A percentile compares a stretch with the other conserved stretches of the same genome.
Conservation (phyloP, 2,797 vertebrate genomes). For the Spinibarbus caldwelli region DNA sequence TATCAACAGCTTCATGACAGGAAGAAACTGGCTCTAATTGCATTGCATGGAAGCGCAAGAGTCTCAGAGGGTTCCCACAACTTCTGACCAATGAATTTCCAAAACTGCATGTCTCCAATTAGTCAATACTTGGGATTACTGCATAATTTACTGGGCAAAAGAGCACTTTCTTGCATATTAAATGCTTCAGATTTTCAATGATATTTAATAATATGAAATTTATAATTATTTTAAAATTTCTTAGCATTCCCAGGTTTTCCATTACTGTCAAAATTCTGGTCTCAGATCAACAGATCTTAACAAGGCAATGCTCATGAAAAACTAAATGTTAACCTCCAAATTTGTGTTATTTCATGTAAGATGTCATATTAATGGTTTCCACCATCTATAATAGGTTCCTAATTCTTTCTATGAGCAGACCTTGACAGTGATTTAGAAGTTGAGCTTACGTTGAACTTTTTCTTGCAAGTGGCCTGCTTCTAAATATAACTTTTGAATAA, state of each 20-base stretch:
- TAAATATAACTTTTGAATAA: conserved; percentile 19
- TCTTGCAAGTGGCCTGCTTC: background rate
- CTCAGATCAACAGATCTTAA: background rate
- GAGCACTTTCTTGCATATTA: background rate
- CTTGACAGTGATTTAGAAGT: background rate
- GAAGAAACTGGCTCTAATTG: background rate
- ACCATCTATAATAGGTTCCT: background rate
- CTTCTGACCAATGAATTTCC: background rate
- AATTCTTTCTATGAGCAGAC: background rate
- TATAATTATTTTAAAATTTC: no score
- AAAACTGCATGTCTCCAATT: background rate
- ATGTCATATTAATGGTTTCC: background rate
- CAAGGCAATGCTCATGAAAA: no score
- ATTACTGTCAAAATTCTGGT: background rate
- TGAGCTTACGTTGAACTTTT: background rate
- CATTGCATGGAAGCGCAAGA: background rate
- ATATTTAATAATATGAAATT: background rate
- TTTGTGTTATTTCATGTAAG: background rate
- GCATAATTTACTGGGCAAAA: background rate
- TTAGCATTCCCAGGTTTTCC: background rate
- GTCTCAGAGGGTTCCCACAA: background rate
- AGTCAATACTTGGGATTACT: background rate
- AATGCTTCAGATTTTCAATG: background rate
- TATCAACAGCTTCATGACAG: background rate
- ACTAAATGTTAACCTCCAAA: background rate